A percentile compares a stretch with the other conserved stretches of the same genome.
These are phyloP conservation scores for Neofelis nebulosa DNA, from an alignment of 2,113 vertebrate genomes.

Conservation along the genomic window DNA sequence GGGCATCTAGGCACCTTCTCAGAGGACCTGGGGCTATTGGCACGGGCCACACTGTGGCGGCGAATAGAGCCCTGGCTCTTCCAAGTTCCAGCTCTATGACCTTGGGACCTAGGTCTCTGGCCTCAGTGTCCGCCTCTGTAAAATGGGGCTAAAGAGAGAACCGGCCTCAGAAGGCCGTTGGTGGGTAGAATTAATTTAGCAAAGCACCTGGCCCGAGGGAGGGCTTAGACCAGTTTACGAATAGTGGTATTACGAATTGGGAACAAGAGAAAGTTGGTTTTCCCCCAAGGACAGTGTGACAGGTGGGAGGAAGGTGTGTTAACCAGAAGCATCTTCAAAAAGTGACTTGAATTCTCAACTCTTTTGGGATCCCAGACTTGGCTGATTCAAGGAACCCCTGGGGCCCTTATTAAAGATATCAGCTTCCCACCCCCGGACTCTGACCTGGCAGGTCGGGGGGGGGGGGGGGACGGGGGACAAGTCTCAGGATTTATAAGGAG, in stretches of 20 bases:
- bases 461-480: not conserved
- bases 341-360: not conserved
- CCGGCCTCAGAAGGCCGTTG: not conserved
- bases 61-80: not conserved
- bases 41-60: rapidly evolving
- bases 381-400: not conserved
- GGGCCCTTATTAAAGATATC: not conserved
- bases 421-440: not conserved
- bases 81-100: not conserved
- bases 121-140: not conserved
- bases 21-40: rapidly evolving
- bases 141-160: not conserved
- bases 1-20: rapidly evolving
- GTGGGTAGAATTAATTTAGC: not conserved
- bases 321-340: not conserved
- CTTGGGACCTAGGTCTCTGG: not conserved
- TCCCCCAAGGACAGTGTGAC: not conserved
- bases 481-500: not conserved
- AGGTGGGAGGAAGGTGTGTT: constrained; percentile 45
- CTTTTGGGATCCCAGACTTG: not conserved
- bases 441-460: not conserved
- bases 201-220: not conserved
- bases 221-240: not conserved
- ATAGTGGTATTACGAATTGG: not conserved
- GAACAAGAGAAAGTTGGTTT: constrained; percentile 38